Evolutionary conservation across 2,888 invertebrate genomes (phyloP).

Genomic region (Adelognathus sp.): DNA sequence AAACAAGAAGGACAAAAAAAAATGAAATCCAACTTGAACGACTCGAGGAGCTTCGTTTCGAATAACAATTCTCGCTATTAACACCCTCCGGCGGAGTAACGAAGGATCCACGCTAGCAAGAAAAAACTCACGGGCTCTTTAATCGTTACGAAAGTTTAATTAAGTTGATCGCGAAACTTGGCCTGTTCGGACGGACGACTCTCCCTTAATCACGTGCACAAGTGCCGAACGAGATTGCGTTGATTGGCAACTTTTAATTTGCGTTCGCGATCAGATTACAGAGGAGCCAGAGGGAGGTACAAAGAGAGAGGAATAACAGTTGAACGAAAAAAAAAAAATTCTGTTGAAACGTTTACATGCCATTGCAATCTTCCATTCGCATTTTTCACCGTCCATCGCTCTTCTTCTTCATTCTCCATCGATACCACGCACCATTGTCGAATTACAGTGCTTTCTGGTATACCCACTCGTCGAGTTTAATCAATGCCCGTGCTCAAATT

Average conservation of each 20-base stretch:
- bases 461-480: constrained; percentile 74
- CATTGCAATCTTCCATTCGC: neutral
- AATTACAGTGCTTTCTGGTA: constrained; percentile 24
- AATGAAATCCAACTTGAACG: neutral
- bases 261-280: constrained; percentile 59
- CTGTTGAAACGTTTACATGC: neutral
- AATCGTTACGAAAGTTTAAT: constrained; percentile 58
- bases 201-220: neutral
- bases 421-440: neutral
- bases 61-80: neutral
- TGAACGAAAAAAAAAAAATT: neutral
- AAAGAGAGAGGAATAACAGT: neutral
- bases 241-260: constrained; percentile 73
- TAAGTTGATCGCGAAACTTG: constrained; percentile 61
- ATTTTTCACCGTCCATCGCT: constrained; percentile 42
- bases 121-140: neutral
- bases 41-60: neutral
- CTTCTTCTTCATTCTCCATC: constrained; percentile 24
- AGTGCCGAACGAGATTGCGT: constrained; percentile 58
- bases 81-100: neutral
- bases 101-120: neutral
- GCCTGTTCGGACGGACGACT: neutral
- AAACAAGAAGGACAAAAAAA: neutral
- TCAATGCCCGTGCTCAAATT: constrained; percentile 78
- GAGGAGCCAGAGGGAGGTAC: neutral